Evolutionary conservation across 1,140 invertebrate species (phyloP), one percentile per base, ranked within the genome.

Genomic region (Drosophila azteca): DNA sequence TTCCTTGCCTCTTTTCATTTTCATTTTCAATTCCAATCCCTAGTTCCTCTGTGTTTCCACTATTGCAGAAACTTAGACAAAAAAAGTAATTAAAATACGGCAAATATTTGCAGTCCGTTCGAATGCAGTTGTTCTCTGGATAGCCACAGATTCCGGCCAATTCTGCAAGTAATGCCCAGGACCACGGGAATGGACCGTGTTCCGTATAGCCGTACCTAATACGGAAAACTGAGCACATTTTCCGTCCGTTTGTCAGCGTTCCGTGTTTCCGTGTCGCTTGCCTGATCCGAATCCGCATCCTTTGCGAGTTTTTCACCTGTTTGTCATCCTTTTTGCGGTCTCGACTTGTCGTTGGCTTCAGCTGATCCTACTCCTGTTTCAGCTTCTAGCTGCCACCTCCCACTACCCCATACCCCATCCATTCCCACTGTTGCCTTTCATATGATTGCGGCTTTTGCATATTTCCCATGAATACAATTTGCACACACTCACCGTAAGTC

Each of bases 371-470:
- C 24, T 44, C n/a, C n/a, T 45, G 53, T 31, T 44, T 9, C 5
- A 29, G 53, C 8, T 31, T 20, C 17, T 20, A 20, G 17, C 17
- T 20, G 17, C 31, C 31, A 31, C 8, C 31, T 31, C 8, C 31
- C 31, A 31, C 8, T 9, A 8, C 31, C 31, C 8, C 49, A 31
- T 9, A 8, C 31, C 31, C 8, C 49, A 31, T 41, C 54, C 49
- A 24, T 41, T 48, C 44, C 54, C 49, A 24, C 44, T 48, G 64
- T 46, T 57, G 61, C 58, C 79, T 69, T 76, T 67, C 49, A 43
- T 67, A 58, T 76, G 71, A 76, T 80, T 75, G 51, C 60, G 77
- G 63, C 64, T 78, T 81, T 85, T 81, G 78, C 81, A 85, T 81
- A 85, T 73, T 64, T 64, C 41, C 51, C 70, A 73, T 73, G 70